A percentile compares a stretch with the other conserved stretches of the same genome.
phyloP scores from a whole-genome alignment of 2,888 invertebrate species.

The Germaria angustata region DNA sequence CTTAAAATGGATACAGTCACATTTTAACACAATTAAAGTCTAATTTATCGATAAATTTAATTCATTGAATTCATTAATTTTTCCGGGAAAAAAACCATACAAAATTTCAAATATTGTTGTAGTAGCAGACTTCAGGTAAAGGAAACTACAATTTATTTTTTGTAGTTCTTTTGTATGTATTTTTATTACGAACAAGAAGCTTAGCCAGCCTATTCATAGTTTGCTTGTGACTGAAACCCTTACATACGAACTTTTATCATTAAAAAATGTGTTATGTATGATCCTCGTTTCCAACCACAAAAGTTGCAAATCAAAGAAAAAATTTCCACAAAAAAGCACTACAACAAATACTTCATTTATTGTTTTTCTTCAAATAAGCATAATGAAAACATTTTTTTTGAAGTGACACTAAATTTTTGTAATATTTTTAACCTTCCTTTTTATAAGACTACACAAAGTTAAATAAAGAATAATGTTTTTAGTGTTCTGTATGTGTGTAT shows the following conservation, averaged over 20 bases:
- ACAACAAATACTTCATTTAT: neutral
- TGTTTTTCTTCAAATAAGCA: neutral
- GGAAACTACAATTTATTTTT: no score
- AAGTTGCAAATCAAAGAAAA: no score
- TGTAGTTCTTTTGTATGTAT: no score
- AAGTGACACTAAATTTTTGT: neutral
- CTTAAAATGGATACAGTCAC: neutral
- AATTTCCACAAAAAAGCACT: neutral
- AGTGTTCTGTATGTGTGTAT: no score
- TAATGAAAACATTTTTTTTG: neutral
- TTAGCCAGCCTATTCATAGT: neutral
- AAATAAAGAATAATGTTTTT: no score
- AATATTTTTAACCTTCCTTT: neutral
- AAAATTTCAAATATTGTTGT: no score
- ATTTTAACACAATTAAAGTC: conserved; percentile 8
- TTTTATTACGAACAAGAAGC: no score
- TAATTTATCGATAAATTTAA: no score
- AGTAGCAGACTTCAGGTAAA: no score
- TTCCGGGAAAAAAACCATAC: no score
- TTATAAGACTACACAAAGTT: no score
- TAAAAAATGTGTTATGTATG: neutral
- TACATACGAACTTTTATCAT: neutral
- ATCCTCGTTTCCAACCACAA: neutral
- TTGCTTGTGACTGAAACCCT: neutral
- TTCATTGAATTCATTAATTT: no score